phyloP scores from a whole-genome alignment of 2,113 vertebrate species.

The Illadopsis cleaveri region DNA sequence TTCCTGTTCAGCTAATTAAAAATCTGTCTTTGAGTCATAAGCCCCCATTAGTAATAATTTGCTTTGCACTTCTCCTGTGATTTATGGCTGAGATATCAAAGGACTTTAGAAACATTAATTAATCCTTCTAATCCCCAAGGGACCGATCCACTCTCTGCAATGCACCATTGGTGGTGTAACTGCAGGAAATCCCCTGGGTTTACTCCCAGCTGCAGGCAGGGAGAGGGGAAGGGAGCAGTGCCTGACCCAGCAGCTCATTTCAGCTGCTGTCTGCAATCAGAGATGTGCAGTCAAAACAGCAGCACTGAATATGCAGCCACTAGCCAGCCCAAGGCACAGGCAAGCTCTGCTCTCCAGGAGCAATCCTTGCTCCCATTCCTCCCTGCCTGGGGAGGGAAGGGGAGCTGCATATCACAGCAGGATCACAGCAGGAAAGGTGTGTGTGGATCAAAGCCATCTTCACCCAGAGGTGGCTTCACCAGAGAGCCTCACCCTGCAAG shows the following conservation, averaged over 20 bases:
- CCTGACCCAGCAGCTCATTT: neutral
- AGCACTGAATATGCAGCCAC: neutral
- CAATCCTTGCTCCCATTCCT: neutral
- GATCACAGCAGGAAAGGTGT: neutral
- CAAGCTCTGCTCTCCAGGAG: neutral
- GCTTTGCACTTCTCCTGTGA: constrained; percentile 63
- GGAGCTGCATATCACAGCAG: no score
- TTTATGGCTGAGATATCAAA: constrained; percentile 64
- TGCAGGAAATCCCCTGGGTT: constrained; percentile 3
- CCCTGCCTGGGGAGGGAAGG: fast-evolving
- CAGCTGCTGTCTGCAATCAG: neutral
- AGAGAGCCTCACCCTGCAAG: neutral
- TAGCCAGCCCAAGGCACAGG: neutral
- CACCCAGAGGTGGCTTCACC: neutral
- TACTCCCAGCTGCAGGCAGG: neutral
- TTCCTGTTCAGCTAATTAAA: constrained; percentile 64
- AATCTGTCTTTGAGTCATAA: constrained; percentile 67
- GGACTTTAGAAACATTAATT: constrained; percentile 67
- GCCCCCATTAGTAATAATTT: constrained; percentile 67
- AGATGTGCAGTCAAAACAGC: neutral
- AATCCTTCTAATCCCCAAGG: constrained; percentile 51
- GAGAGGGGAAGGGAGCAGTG: neutral
- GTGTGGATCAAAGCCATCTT: neutral
- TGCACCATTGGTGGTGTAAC: constrained; percentile 41
- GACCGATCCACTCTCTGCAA: constrained; percentile 39